Base-by-base conservation (phyloP, 1,140 invertebrate species). In the Palaemon carinicauda region DNA sequence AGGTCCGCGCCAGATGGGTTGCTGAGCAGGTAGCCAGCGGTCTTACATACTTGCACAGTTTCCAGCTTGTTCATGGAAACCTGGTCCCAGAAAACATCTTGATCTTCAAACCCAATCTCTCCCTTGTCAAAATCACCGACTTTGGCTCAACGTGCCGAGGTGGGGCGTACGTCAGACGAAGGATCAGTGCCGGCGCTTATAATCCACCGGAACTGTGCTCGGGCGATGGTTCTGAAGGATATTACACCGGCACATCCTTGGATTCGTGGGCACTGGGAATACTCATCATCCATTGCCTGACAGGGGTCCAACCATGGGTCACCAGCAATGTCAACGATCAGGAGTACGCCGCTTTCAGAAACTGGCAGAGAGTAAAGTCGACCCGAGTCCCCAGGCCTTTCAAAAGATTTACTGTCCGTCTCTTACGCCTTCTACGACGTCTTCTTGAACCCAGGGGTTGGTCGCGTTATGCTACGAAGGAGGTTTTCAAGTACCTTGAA, bases 191-290 rank as follows among this genome's bases (percentile, higher is more conserved):
- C 96, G 96, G 95, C 83, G 96, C 97, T 0, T 98, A 98, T 92
- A 96, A 96, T 75, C 97, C 97, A 41, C 97, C 97, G 2, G 97
- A 99, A 94, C 95, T 98, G 75, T 94, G 97, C 91, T 94, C 95
- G 91, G 94, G 96, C 51, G 93, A 95, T 51, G 95, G 95, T 88
- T 95, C 97, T 90, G 95, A 96, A 91, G 85, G 91, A 50, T 93
- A 93, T 87, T 91, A 91, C 12, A 96, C 97, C 21, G 93, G 95
- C 90, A 95, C 95, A 80, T 95, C 94, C 60, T 96, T 97, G 90
- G 98, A 99, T 92, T 95, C 98, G 79, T 99, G 97, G 97, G 97
- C 98, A 91, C 97, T 98, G 91, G 97, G 95, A n/a, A 96, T 98
- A 90, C 95, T 98, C 86, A 93, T 98, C 90, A 98, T 98, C 91